Evolutionary conservation across 2,888 invertebrate genomes (phyloP), one percentile per base, ranked within the genome.

Genomic region (Limnephilus rhombicus): DNA sequence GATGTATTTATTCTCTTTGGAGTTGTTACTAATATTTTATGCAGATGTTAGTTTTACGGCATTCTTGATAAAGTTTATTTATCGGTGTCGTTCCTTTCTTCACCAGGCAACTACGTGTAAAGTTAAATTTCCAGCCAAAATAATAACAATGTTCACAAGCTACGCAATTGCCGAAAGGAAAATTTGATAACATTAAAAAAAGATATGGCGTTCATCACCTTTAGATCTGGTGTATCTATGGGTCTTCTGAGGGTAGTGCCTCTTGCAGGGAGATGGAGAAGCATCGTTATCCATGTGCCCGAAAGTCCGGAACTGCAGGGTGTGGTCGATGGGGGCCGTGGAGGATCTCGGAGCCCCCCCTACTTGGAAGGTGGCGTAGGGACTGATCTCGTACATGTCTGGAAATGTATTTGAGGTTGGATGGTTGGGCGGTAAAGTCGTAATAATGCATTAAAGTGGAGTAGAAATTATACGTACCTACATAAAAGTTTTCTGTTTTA

Each of bases 301-400:
- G 94, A 98, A 98, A 0, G 98, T 98, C 94, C 98, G 97, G 95
- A 98, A 98, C 94, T 98, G 98, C 95, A 98, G 97, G 5, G 98
- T 98, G 94, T 98, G 98, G 95, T 98, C 98, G 93, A 98, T 95
- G 0, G 98, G 97, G 1, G 97, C 97, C 7, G 96, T 96, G 1
- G 97, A 96, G 85, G 97, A 97, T 13, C 97, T 95, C 93, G 96
- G 96, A 90, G 95, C 95, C 34, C 94, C 94, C 86, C 97, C 96
- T 45, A 98, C 98, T 93, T 97, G 98, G 94, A 98, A 98, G 68
- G 98, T 98, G 88, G 98, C 98, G 95, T 98, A 98, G 1, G 98
- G 98, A 94, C 98, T 98, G 95, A 98, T 98, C 95, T 98, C 98
- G 95, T 98, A 98, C 96, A 98, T 98, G 95, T 98, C 98, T 98